Base-by-base conservation (phyloP, 2,888 invertebrate genomes). In the Agrotis segetum region DNA sequence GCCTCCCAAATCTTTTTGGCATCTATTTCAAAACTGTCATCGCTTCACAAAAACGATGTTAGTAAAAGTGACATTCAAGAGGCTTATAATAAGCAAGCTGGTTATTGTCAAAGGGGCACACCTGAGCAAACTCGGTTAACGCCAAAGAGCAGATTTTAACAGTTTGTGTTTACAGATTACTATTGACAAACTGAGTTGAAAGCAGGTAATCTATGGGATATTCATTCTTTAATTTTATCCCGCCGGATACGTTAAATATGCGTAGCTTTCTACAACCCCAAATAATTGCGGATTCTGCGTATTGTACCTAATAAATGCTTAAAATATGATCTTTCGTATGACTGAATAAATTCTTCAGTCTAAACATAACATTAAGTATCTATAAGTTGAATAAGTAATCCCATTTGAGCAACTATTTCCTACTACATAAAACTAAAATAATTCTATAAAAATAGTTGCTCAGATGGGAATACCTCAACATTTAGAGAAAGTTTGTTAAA, bases 141-240 rank as follows among this genome's bases (percentile, higher is more conserved):
- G 91, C 91, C 93, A 93, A 93, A 94, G 93, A 92, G 89, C 85
- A 92, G 94, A 95, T 94, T 95, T 95, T 95, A 92, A 95, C 95
- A 95, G 95, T 95, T 96, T 92, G 85, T 95, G 91, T 96, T 95
- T 94, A 92, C 94, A 90, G 94, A 95, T 94, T 92, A 93, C 88
- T 90, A 93, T 93, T 93, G 92, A 94, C 94, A 95, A 95, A 93
- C 91, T 91, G 82, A 89, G 91, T 89, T 91, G 88, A 92, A 92
- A 91, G 93, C 94, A 94, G 94, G 95, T 95, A 95, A 95, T 92
- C 84, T 87, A 89, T 88, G 87, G 85, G 85, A 89, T 88, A 90
- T 90, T 88, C 88, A 89, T 89, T 88, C 84, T 86, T 86, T 78
- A 88, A 87, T n/a, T n/a, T n/a, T n/a, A 84, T 77, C 79, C 83